phyloP scores from a whole-genome alignment of 2,113 vertebrate species.

The Nycticryphes semicollaris region DNA sequence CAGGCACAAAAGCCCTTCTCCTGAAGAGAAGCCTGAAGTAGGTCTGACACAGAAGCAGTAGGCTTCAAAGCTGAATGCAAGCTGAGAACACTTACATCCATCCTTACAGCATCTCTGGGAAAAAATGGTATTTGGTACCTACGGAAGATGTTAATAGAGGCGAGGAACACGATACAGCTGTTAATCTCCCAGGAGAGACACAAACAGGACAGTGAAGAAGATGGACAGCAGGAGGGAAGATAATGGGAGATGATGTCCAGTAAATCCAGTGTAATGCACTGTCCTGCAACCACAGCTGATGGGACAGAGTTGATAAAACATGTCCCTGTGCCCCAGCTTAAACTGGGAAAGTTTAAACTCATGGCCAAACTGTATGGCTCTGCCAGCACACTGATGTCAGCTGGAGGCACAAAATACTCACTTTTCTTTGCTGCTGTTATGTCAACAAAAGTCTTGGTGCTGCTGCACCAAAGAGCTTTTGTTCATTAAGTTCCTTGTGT shows the following conservation, averaged over 20 bases:
- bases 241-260: background rate
- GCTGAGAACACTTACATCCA: background rate
- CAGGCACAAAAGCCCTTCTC: background rate
- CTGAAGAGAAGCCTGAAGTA: background rate
- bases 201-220: background rate
- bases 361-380: background rate
- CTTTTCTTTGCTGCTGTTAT: background rate
- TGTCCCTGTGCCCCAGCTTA: background rate
- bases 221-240: background rate
- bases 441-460: background rate
- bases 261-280: background rate
- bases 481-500: background rate
- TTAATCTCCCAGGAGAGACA: background rate
- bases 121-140: background rate
- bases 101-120: background rate
- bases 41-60: background rate
- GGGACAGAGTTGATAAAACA: background rate
- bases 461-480: background rate
- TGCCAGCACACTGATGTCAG: background rate
- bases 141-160: background rate
- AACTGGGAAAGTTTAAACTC: background rate
- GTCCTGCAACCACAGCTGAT: background rate
- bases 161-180: background rate
- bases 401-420: background rate
- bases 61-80: background rate